Conservation (phyloP, 2,113 vertebrate species). For the Neomonachus schauinslandi region DNA sequence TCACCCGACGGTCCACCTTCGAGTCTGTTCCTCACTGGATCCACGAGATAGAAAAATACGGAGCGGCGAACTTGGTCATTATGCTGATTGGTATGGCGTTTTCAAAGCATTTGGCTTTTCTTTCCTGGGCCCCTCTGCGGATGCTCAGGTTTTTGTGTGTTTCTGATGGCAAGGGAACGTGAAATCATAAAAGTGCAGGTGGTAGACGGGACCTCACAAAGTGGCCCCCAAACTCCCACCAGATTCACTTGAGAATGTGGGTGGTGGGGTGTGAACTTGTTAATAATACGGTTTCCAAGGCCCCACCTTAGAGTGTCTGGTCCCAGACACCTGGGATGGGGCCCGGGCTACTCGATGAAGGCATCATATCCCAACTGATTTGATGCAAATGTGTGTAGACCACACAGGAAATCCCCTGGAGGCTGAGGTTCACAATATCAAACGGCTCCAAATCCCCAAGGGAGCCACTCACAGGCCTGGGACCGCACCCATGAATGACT, state of each 20-base stretch:
- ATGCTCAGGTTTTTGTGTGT: neutral
- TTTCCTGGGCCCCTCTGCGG: neutral
- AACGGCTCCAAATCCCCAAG: neutral
- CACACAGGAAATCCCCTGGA: neutral
- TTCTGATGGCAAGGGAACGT: neutral
- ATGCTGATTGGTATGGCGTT: constrained; percentile 94
- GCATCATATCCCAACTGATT: neutral
- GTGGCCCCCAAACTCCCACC: neutral
- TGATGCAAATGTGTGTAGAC: neutral
- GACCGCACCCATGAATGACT: neutral
- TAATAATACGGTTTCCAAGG: neutral
- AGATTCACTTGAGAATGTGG: neutral
- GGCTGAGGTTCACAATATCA: neutral
- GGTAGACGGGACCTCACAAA: neutral
- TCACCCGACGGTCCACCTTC: constrained; percentile 93
- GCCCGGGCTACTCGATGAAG: neutral
- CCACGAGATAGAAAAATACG: constrained; percentile 94
- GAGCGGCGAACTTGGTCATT: constrained; percentile 92
- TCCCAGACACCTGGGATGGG: neutral
- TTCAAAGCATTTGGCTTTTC: neutral
- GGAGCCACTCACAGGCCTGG: neutral
- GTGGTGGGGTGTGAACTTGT: neutral
- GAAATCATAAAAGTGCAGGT: neutral
- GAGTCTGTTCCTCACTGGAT: constrained; percentile 95
- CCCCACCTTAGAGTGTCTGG: neutral